Conservation (phyloP, 2,888 invertebrate genomes). For the Micoletzkya japonica region DNA sequence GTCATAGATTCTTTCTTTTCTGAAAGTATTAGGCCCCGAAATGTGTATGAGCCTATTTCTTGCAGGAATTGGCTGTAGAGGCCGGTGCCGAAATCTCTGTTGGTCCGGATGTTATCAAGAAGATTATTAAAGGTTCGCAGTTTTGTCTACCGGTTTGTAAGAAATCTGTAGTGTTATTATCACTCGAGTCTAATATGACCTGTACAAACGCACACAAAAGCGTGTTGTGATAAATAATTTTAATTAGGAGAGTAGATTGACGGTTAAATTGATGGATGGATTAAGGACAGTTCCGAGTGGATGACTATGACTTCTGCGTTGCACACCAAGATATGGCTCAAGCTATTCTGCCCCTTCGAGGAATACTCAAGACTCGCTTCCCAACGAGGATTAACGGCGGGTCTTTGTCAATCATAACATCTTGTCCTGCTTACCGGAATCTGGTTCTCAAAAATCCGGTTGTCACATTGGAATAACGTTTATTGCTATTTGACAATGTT, state of each 20-base stretch:
- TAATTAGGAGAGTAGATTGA: too few species aligned
- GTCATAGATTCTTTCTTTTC: too few species aligned
- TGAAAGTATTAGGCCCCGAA: too few species aligned
- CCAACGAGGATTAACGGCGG: conserved; percentile 59
- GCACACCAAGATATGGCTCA: conserved; percentile 57
- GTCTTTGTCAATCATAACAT: not conserved
- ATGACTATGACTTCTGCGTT: conserved; percentile 63
- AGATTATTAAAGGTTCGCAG: too few species aligned
- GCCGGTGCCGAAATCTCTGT: conserved; percentile 61
- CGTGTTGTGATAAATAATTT: too few species aligned
- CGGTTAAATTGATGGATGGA: not conserved
- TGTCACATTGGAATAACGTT: not conserved
- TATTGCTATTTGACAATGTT: not conserved
- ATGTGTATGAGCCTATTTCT: too few species aligned
- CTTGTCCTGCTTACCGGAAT: not conserved
- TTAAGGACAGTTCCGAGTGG: conserved; percentile 60
- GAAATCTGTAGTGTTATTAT: too few species aligned
- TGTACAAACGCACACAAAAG: too few species aligned
- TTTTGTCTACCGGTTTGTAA: too few species aligned
- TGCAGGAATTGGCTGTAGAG: conserved; percentile 51
- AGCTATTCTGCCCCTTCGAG: conserved; percentile 55
- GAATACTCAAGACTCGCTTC: conserved; percentile 58
- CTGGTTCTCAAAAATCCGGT: too few species aligned
- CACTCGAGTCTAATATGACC: too few species aligned
- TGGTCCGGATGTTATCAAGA: conserved; percentile 60